These are phyloP conservation scores for Acanthococcus lagerstroemiae DNA, from an alignment of 2,888 invertebrate genomes.

Conservation along the genomic window DNA sequence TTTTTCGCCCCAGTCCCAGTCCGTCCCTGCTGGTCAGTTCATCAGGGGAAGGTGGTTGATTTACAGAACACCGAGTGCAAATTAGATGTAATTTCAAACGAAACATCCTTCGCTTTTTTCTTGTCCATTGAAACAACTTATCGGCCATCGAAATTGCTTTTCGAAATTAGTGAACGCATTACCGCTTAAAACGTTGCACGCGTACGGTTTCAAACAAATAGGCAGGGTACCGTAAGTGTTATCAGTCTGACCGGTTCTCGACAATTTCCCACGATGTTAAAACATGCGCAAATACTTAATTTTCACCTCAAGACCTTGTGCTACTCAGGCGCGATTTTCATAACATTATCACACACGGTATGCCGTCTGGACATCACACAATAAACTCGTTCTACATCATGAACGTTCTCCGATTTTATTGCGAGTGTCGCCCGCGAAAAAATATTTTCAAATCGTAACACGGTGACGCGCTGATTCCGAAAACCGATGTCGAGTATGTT, in stretches of 20 bases:
- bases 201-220: background rate
- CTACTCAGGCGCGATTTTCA: constrained; percentile 26
- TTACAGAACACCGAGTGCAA: too few relatives aligned
- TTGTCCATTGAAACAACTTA: too few relatives aligned
- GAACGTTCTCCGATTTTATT: background rate
- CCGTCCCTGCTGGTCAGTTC: too few relatives aligned
- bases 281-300: constrained; percentile 24
- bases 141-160: too few relatives aligned
- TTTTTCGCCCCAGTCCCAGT: too few relatives aligned
- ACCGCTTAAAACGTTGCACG: too few relatives aligned
- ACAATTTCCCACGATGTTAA: constrained; percentile 23
- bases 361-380: constrained; percentile 6
- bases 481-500: too few relatives aligned
- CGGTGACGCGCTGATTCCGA: too few relatives aligned
- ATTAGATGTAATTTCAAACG: too few relatives aligned
- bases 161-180: too few relatives aligned
- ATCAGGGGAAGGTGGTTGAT: too few relatives aligned
- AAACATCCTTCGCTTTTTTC: too few relatives aligned
- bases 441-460: background rate
- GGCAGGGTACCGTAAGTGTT: constrained; percentile 1
- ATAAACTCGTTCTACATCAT: constrained; percentile 5
- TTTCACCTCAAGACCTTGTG: constrained; percentile 25
- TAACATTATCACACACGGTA: constrained; percentile 17
- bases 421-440: background rate
- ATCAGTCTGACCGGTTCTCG: constrained; percentile 5